Evolutionary conservation across 2,888 invertebrate genomes (phyloP).

Genomic region (Pelosia muscerda): DNA sequence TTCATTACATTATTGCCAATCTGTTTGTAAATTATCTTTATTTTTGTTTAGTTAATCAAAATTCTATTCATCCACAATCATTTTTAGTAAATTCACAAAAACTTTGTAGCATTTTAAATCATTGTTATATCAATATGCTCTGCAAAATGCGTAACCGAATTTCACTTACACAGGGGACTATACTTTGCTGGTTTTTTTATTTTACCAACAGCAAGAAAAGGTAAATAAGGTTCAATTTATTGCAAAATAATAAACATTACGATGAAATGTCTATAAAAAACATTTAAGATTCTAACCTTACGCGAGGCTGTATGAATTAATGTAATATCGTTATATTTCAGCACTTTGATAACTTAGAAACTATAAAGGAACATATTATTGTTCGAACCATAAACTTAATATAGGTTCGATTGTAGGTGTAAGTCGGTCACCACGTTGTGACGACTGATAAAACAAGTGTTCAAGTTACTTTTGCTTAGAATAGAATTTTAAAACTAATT

Average conservation of each 20-base stretch:
- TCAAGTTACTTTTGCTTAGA: background rate
- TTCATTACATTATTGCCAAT: conserved; percentile 9
- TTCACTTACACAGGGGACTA: background rate
- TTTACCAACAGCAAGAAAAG: background rate
- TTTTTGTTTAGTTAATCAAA: background rate
- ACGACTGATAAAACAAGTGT: conserved; percentile 7
- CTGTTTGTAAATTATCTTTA: background rate
- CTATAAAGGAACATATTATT: background rate
- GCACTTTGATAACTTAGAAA: background rate
- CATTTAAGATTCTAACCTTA: background rate
- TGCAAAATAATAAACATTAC: background rate
- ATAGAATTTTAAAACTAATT: background rate
- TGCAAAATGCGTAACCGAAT: too few relatives aligned
- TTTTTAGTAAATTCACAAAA: background rate
- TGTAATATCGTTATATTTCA: background rate
- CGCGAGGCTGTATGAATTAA: background rate
- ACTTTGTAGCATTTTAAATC: background rate
- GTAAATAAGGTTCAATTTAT: background rate
- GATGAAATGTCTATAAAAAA: background rate
- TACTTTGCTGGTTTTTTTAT: background rate
- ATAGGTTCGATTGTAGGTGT: background rate
- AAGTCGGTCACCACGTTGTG: conserved; percentile 5
- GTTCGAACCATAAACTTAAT: too few relatives aligned
- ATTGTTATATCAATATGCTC: too few relatives aligned
- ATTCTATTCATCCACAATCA: background rate